Conservation (phyloP, 2,888 invertebrate genomes). For the Acutogordius australiensis region DNA sequence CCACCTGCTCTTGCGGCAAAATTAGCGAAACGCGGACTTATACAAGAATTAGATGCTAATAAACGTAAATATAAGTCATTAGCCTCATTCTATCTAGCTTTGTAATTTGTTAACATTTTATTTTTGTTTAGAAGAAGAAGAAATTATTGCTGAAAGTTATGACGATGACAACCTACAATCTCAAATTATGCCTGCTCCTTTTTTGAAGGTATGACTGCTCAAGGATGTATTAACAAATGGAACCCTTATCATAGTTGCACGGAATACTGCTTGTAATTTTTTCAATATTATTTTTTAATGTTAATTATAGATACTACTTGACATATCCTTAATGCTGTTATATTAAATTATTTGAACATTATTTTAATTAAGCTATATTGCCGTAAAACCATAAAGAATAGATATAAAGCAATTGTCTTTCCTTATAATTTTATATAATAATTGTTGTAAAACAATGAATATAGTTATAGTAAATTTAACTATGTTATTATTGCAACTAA, state of each 20-base stretch:
- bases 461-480: no score
- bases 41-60: conserved; percentile 18
- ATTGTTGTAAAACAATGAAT: no score
- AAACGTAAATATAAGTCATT: conserved; percentile 11
- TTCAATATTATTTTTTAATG: not conserved
- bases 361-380: no score
- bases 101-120: conserved; percentile 24
- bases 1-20: conserved; percentile 58
- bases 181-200: not conserved
- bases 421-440: no score
- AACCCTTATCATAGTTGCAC: conserved; percentile 76
- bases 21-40: conserved; percentile 48
- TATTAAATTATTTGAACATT: no score
- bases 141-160: conserved; percentile 73
- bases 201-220: conserved; percentile 16
- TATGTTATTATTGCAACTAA: no score
- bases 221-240: conserved; percentile 69
- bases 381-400: no score
- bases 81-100: not conserved
- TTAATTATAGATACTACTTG: no score
- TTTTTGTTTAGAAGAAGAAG: no score
- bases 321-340: no score
- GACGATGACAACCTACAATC: conserved; percentile 32
- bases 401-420: no score
- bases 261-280: conserved; percentile 44